A percentile compares a stretch with the other conserved stretches of the same genome.
These are phyloP conservation scores for Antechinus stuartii DNA, from an alignment of 2,113 vertebrate genomes.

Conservation along the genomic window DNA sequence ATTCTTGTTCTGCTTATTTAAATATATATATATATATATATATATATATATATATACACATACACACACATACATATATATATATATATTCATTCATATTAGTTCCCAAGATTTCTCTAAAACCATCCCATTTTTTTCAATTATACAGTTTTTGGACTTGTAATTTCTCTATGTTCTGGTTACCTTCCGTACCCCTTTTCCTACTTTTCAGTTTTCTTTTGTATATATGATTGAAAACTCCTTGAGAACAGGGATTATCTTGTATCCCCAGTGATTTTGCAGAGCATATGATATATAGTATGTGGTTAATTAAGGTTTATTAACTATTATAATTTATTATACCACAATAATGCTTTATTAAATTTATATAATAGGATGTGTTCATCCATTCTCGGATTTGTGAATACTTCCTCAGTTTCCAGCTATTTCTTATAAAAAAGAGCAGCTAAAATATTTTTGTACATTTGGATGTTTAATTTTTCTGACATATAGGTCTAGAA, in stretches of 20 bases:
- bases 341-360: neutral
- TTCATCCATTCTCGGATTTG: neutral
- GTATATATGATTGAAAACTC: neutral
- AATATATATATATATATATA: neutral
- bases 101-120: neutral
- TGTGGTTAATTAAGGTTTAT: neutral
- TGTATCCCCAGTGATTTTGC: neutral
- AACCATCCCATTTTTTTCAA: neutral
- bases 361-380: neutral
- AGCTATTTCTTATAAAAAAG: neutral
- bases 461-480: neutral
- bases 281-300: neutral
- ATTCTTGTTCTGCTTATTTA: neutral
- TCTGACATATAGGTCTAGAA: neutral
- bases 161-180: neutral
- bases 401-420: neutral
- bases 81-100: neutral
- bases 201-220: neutral
- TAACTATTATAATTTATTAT: neutral
- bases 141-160: neutral
- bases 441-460: neutral
- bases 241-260: neutral
- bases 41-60: no score
- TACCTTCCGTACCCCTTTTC: neutral
- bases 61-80: no score